Evolutionary conservation across 1,140 invertebrate species (phyloP), one percentile per base, ranked within the genome.

Genomic region (Elysia chlorotica): DNA sequence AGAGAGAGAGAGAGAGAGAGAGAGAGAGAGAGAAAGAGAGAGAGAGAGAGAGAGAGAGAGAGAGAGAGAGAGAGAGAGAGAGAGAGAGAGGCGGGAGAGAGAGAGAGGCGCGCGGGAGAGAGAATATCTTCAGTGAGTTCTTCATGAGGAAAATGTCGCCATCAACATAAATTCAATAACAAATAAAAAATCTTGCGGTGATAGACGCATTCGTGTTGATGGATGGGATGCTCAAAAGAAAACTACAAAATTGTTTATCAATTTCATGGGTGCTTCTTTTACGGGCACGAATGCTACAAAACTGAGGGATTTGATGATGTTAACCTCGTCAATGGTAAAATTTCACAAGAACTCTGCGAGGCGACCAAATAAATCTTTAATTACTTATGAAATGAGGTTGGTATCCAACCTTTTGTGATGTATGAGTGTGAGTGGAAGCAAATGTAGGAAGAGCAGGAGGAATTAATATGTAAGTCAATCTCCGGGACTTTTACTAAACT

Each of bases 181-280:
- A 0, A 33, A 4, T 6, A 56, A 61, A 65, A 19, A 72, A 21
- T 10, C 10, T 14, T 5, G 59, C 10, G 57, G 68, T 3, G 19
- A 36, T 6, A 21, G 36, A 2, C 2, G 2, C 1, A 33, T 61
- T 17, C n/a, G 30, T n/a, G 57, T 71, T 10, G 59, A 65, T 35
- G 61, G 59, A 6, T 72, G 70, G 61, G 37, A 53, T 35, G 17
- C 4, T 17, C 4, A 38, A 14, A 31, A 1, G 28, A n/a, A n/a
- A n/a, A n/a, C n/a, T n/a, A n/a, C n/a, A n/a, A n/a, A n/a, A n/a
- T n/a, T n/a, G 70, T 33, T 57, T 72, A 53, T 33, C 37, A 72
- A 33, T 72, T 53, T 56, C 61, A 65, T 35, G 70, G 70, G 0
- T 72, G 70, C 35, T 10, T 54, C 0, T 65, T 53, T n/a, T 61